Conservation (phyloP, 2,888 invertebrate genomes). For the Kryphioiulus occultus region DNA sequence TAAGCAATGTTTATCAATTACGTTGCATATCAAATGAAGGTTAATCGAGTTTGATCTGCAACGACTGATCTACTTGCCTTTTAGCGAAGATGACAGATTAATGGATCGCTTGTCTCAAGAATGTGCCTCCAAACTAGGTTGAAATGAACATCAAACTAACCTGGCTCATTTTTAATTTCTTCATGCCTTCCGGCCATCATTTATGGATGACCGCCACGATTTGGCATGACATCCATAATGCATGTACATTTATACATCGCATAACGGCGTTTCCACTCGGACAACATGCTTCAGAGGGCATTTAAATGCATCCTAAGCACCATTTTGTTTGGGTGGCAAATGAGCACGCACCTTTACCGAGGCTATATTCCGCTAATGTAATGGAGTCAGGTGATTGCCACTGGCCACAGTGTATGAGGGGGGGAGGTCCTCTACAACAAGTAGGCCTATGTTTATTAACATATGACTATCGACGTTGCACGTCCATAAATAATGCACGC, state of each 20-base stretch:
- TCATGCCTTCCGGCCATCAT: background rate
- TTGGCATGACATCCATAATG: background rate
- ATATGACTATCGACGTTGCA: background rate
- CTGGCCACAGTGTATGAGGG: background rate
- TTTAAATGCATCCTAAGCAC: background rate
- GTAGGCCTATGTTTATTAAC: too few relatives aligned
- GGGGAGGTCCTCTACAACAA: too few relatives aligned
- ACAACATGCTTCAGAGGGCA: background rate
- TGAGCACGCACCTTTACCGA: slow-evolving; percentile 9
- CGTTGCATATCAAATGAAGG: too few relatives aligned
- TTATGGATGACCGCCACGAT: background rate
- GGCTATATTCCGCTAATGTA: slow-evolving; percentile 2
- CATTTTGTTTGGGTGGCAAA: background rate
- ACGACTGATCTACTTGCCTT: too few relatives aligned
- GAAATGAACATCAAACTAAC: background rate
- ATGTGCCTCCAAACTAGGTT: background rate
- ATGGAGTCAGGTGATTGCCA: slow-evolving; percentile 39
- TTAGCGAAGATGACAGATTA: too few relatives aligned
- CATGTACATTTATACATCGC: background rate
- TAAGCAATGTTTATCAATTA: too few relatives aligned
- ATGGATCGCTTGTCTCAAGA: too few relatives aligned
- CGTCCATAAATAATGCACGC: slow-evolving; percentile 26
- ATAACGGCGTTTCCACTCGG: background rate
- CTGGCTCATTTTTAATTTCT: background rate
- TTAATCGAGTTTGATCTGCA: too few relatives aligned